Evolutionary conservation across 2,888 invertebrate genomes (phyloP).

Genomic region (Drosophila subquinaria): DNA sequence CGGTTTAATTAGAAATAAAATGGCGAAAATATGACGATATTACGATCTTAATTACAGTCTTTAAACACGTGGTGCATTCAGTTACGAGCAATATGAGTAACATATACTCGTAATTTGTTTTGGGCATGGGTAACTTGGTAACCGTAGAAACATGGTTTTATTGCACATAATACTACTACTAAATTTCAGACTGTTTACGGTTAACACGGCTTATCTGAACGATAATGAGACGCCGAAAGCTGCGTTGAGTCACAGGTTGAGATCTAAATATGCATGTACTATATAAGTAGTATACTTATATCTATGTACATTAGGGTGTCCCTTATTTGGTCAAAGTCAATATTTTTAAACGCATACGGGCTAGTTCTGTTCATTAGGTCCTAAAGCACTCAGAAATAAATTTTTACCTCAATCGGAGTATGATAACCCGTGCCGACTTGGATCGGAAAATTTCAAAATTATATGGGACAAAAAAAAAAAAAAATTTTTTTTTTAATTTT

Average conservation of each 20-base stretch:
- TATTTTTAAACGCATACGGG: too few species aligned
- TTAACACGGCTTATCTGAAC: constrained; percentile 5
- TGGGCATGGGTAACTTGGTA: constrained; percentile 8
- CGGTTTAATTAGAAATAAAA: constrained; percentile 15
- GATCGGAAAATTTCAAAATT: too few species aligned
- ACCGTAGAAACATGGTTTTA: constrained; percentile 8
- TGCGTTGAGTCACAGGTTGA: constrained; percentile 2
- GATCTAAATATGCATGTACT: background rate
- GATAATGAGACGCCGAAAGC: background rate
- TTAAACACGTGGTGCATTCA: constrained; percentile 3
- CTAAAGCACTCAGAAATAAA: too few species aligned
- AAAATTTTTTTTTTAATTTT: too few species aligned
- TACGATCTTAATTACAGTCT: constrained; percentile 3
- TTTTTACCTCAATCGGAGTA: too few species aligned
- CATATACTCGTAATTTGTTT: background rate
- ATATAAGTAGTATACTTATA: background rate
- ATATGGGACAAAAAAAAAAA: too few species aligned
- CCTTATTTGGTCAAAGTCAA: too few species aligned
- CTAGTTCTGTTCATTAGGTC: too few species aligned
- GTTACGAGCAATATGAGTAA: background rate
- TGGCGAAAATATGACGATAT: constrained; percentile 7
- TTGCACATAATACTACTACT: constrained; percentile 14
- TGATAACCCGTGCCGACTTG: too few species aligned
- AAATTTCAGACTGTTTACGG: constrained; percentile 14
- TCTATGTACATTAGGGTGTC: too few species aligned